A percentile compares a stretch with the other conserved stretches of the same genome.
Evolutionary conservation across 2,797 vertebrate species (phyloP).

Genomic region (Helicolenus hilgendorfi): DNA sequence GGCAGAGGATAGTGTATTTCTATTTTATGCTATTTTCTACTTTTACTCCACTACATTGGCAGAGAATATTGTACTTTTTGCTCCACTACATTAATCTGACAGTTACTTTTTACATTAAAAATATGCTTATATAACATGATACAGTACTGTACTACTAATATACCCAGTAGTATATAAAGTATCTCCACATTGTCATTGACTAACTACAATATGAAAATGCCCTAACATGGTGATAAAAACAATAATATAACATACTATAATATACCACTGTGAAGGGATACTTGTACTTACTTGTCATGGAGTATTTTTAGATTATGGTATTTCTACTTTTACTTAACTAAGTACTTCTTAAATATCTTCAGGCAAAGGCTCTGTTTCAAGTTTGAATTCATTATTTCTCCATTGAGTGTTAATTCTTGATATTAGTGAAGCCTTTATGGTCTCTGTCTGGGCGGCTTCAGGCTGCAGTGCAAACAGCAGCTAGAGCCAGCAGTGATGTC

Average conservation of each 20-base stretch:
- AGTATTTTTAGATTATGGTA: background rate
- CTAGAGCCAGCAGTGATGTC: constrained; percentile 80
- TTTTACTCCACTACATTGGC: background rate
- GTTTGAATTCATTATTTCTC: background rate
- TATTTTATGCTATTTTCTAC: no score
- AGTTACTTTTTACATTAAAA: background rate
- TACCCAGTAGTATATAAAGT: background rate
- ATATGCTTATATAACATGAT: background rate
- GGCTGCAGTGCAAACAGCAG: constrained; percentile 76
- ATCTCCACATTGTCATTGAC: background rate
- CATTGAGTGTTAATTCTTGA: constrained; percentile 16
- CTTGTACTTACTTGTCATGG: background rate
- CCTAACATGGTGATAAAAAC: background rate
- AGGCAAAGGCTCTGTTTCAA: background rate
- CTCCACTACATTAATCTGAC: background rate
- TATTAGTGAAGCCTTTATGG: constrained; percentile 12
- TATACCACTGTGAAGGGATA: background rate
- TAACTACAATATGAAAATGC: background rate
- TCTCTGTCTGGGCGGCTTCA: constrained; percentile 60
- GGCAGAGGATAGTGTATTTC: background rate
- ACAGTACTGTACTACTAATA: background rate
- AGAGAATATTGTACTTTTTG: background rate
- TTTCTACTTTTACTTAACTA: background rate
- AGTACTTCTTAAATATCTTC: background rate
- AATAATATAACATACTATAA: background rate